Evolutionary conservation across 2,113 vertebrate species (phyloP), one percentile per base, ranked within the genome.

Genomic region (Oncorhynchus gorbuscha): DNA sequence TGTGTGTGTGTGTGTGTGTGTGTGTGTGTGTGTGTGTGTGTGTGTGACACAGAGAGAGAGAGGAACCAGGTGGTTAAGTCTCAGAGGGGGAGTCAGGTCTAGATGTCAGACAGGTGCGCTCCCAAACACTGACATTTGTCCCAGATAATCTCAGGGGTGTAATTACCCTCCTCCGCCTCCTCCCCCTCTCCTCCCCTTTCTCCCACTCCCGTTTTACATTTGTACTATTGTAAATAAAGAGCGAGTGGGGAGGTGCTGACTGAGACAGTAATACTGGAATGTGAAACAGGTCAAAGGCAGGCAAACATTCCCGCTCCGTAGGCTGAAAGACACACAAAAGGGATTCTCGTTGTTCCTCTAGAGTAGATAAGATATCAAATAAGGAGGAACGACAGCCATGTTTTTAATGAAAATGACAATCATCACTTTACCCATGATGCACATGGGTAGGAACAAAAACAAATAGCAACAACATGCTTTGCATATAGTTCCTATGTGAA

Each of bases 401-500:
- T 91, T 66, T 35, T 20, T 88, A 90, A 83, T 84, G 79, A 91
- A 74, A 86, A 89, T 87, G 96, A 96, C 96, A 97, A 97, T 97
- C 95, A 94, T 24, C 35, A 70, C 81, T 83, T 84, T 87, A 81
- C 86, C 84, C 70, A 55, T 61, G 68, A 16, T 67, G 49, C 62
- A 13, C 45, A 77, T 85, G 85, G 84, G 85, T 85, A 75, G 61
- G 65, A 69, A 73, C 3, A 55, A 16, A 28, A 69, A 72, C 1
- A 69, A 73, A 14, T 75, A 76, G 78, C 79, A 83, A 91, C 83
- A 80, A 28, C 86, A 88, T 88, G 85, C 84, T 85, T 91, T 89
- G 88, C 89, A 87, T 75, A 85, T 84, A 82, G 73, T 75, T 92
- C 80, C 93, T 92, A 94, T 91, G 75, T 93, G 90, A 95, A 94